phyloP scores from a whole-genome alignment of 2,888 invertebrate species.

The Sipha maydis region DNA sequence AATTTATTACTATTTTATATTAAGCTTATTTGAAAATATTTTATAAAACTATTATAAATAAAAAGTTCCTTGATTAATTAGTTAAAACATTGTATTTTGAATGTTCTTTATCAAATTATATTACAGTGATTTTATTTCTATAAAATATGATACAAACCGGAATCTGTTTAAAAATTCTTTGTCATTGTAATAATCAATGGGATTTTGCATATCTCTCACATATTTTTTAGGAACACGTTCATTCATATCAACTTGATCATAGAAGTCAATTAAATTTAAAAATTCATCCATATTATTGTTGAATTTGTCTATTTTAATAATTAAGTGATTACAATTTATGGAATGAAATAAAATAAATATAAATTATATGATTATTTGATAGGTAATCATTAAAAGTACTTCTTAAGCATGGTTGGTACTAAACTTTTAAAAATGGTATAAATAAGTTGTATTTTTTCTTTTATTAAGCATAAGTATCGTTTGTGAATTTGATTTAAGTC shows the following conservation, averaged over 20 bases:
- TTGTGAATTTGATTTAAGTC: slow-evolving; percentile 19
- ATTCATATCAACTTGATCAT: not conserved
- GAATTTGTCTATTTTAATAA: too few species aligned
- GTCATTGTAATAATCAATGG: slow-evolving; percentile 24
- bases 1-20: too few species aligned
- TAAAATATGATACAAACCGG: not conserved
- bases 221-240: slow-evolving; percentile 27
- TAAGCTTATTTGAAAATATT: too few species aligned
- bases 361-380: too few species aligned
- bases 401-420: slow-evolving; percentile 10
- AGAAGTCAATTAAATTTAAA: slow-evolving; percentile 20
- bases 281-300: not conserved
- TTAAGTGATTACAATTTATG: too few species aligned
- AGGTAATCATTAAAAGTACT: too few species aligned
- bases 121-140: too few species aligned
- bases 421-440: not conserved
- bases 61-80: too few species aligned
- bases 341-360: too few species aligned
- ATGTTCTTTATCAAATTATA: too few species aligned
- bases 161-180: slow-evolving; percentile 26
- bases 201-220: slow-evolving; percentile 25
- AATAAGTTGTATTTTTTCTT: not conserved
- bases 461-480: not conserved
- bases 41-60: too few species aligned
- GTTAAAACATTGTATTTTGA: too few species aligned